These are phyloP conservation scores for Labia minor DNA, from an alignment of 2,888 invertebrate genomes.

Conservation along the genomic window DNA sequence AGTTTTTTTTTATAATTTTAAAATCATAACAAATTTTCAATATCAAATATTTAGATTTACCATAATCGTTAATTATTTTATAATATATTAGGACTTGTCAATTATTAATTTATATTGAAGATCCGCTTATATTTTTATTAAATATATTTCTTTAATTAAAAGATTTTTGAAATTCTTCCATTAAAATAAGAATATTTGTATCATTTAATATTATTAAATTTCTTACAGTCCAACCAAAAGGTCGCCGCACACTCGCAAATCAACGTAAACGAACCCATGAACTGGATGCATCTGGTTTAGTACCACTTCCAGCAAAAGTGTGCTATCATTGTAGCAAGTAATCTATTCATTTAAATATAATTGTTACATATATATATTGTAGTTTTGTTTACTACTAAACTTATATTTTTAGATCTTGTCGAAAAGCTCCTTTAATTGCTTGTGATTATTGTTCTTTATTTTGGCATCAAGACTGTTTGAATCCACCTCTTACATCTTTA, in stretches of 20 bases:
- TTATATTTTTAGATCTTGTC: conserved; percentile 55
- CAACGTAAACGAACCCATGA: conserved; percentile 35
- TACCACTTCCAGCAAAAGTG: conserved; percentile 69
- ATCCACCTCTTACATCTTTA: conserved; percentile 79
- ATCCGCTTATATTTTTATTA: too few relatives aligned
- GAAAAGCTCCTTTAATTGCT: conserved; percentile 69
- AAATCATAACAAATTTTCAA: background rate
- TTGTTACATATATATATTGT: background rate
- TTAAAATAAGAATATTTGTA: too few relatives aligned
- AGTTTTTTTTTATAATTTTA: conserved; percentile 13
- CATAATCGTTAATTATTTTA: too few relatives aligned
- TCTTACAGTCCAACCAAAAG: conserved; percentile 5
- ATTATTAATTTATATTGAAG: too few relatives aligned
- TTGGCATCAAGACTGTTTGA: conserved; percentile 84
- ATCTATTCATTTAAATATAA: conserved; percentile 24
- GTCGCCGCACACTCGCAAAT: conserved; percentile 24
- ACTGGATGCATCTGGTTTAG: conserved; percentile 50
- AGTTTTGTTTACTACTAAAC: background rate
- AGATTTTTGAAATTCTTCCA: too few relatives aligned
- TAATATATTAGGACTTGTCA: too few relatives aligned
- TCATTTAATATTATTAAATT: too few relatives aligned
- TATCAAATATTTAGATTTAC: conserved; percentile 27
- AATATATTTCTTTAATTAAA: too few relatives aligned
- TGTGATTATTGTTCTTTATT: conserved; percentile 88
- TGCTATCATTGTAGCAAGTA: conserved; percentile 69